Conservation (phyloP, 2,797 vertebrate species). For the Sebastes hubbsi region DNA sequence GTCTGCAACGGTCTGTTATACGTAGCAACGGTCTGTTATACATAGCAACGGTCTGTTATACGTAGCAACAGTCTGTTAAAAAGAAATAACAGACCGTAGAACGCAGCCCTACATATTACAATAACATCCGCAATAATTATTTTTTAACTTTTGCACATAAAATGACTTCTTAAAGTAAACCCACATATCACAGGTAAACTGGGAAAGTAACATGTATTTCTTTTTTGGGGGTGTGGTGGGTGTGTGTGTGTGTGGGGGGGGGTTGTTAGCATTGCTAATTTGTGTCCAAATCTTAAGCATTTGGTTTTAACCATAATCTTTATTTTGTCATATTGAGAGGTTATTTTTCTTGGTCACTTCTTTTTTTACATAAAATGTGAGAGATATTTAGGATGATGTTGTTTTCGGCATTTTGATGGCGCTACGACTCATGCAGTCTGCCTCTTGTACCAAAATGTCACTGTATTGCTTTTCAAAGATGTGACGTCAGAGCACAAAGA, state of each 20-base stretch:
- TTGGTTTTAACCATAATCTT: not conserved
- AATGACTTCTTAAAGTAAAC: not conserved
- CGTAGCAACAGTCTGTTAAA: no score
- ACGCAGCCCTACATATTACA: not conserved
- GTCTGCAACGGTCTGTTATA: no score
- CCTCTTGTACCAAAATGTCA: slow-evolving; percentile 11
- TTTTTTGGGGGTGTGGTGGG: not conserved
- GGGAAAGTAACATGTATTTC: not conserved
- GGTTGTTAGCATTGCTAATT: not conserved
- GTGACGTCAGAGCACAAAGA: slow-evolving; percentile 41
- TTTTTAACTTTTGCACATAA: slow-evolving; percentile 38
- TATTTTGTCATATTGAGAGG: not conserved
- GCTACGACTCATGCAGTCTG: slow-evolving; percentile 4
- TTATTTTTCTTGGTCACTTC: slow-evolving; percentile 5
- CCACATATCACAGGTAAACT: not conserved
- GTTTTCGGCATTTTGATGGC: slow-evolving; percentile 10
- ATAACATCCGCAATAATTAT: not conserved
- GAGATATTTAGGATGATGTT: slow-evolving; percentile 1
- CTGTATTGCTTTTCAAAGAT: slow-evolving; percentile 60
- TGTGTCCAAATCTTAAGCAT: not conserved
- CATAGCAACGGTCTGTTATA: no score
- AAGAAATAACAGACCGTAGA: no score
- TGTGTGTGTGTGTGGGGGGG: no score
- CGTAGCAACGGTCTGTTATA: no score
- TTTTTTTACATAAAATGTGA: slow-evolving; percentile 2